These are phyloP conservation scores for Lampropteryx suffumata DNA, from an alignment of 2,888 invertebrate species.

Conservation along the genomic window DNA sequence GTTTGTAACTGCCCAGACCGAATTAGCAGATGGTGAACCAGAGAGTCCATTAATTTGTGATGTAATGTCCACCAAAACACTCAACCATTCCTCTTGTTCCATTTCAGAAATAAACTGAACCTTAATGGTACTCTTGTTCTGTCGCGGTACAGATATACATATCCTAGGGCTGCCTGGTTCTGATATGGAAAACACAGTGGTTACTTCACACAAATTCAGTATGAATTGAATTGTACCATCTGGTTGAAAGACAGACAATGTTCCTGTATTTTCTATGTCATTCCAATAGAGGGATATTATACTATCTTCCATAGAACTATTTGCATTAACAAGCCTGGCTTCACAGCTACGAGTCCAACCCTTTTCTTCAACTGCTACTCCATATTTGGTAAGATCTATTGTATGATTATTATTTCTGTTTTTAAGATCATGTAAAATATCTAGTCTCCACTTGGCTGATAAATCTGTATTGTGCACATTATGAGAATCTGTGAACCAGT, in stretches of 20 bases:
- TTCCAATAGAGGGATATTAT: slow-evolving; percentile 93
- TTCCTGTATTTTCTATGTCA: slow-evolving; percentile 87
- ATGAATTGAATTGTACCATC: slow-evolving; percentile 90
- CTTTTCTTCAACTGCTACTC: slow-evolving; percentile 91
- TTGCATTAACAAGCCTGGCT: slow-evolving; percentile 85
- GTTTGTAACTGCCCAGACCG: slow-evolving; percentile 90
- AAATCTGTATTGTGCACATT: slow-evolving; percentile 84
- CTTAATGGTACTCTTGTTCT: slow-evolving; percentile 84
- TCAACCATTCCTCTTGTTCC: slow-evolving; percentile 95
- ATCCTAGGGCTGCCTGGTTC: slow-evolving; percentile 91
- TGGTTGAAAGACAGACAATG: slow-evolving; percentile 88
- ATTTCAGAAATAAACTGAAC: slow-evolving; percentile 92
- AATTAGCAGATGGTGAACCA: slow-evolving; percentile 87
- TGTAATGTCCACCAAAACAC: slow-evolving; percentile 89
- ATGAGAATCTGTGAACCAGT: slow-evolving; percentile 88
- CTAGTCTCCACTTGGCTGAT: slow-evolving; percentile 88
- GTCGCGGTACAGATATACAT: slow-evolving; percentile 87
- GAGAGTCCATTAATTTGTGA: slow-evolving; percentile 88
- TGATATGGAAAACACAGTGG: slow-evolving; percentile 89
- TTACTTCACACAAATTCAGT: slow-evolving; percentile 89
- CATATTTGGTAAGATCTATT: slow-evolving; percentile 84
- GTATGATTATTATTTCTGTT: slow-evolving; percentile 75
- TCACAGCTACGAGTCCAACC: slow-evolving; percentile 94
- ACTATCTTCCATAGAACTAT: slow-evolving; percentile 87
- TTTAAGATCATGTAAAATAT: slow-evolving; percentile 87